Evolutionary conservation across 2,113 vertebrate species (phyloP).

Genomic region (Oncorhynchus mykiss): DNA sequence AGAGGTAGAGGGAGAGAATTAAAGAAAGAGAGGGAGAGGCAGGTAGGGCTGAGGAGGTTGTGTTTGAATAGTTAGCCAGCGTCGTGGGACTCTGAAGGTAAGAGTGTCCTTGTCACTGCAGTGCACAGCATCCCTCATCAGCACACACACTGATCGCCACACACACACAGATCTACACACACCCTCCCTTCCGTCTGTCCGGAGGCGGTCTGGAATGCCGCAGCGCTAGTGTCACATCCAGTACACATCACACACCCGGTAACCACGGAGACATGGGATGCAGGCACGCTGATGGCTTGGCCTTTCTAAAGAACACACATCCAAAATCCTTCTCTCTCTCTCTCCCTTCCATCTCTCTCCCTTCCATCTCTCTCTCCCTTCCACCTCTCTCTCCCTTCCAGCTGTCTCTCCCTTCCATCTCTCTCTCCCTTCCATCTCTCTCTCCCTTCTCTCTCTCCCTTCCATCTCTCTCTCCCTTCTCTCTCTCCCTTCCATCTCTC

Average conservation of each 20-base stretch:
- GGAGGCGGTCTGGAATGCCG: too few species aligned
- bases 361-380: not conserved
- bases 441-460: too few species aligned
- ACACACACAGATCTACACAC: not conserved
- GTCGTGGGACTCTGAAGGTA: conserved; percentile 74
- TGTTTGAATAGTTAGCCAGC: conserved; percentile 58
- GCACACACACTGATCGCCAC: conserved; percentile 15
- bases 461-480: too few species aligned
- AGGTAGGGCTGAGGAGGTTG: conserved; percentile 45
- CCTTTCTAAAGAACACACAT: conserved; percentile 8
- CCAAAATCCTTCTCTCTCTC: conserved; percentile 29
- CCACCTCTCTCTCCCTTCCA: not conserved
- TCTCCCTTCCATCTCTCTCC: not conserved
- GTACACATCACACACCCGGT: conserved; percentile 35
- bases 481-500: too few species aligned
- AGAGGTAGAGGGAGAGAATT: conserved; percentile 11
- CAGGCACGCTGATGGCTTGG: too few species aligned
- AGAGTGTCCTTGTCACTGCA: conserved; percentile 67
- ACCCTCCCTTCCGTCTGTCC: too few species aligned
- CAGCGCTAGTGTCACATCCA: conserved; percentile 38
- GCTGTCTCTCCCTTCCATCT: too few species aligned
- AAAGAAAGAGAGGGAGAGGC: conserved; percentile 24
- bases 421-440: too few species aligned
- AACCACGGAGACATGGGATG: too few species aligned
- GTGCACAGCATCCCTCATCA: conserved; percentile 15